Evolutionary conservation across 2,888 invertebrate species (phyloP).

Genomic region (Harmothoe impar): DNA sequence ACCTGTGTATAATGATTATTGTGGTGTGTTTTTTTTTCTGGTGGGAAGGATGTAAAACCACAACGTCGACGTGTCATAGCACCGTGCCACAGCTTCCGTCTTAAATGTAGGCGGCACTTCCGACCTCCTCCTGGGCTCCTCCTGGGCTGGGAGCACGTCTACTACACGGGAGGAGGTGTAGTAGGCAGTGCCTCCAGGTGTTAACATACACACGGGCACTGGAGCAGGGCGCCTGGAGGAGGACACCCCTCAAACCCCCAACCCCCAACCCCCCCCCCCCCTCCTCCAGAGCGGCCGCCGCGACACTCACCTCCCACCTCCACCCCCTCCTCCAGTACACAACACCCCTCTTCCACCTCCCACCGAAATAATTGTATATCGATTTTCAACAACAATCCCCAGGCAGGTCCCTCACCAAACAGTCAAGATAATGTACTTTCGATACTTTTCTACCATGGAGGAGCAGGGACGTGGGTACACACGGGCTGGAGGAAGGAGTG

Average conservation of each 20-base stretch:
- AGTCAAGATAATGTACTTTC: constrained; percentile 54
- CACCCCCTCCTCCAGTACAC: neutral
- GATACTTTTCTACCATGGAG: constrained; percentile 32
- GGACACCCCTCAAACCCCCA: too few relatives aligned
- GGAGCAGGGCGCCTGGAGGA: neutral
- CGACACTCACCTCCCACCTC: constrained; percentile 6
- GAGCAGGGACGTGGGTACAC: neutral
- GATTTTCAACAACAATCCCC: constrained; percentile 52
- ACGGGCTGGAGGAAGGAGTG: neutral
- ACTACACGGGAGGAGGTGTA: neutral
- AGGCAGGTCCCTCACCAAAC: constrained; percentile 47
- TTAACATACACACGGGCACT: constrained; percentile 1
- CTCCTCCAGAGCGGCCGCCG: neutral
- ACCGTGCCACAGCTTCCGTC: too few relatives aligned
- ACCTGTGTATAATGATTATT: too few relatives aligned
- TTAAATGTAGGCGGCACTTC: too few relatives aligned
- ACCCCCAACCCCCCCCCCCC: neutral
- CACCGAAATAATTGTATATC: constrained; percentile 51
- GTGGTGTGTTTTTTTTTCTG: too few relatives aligned
- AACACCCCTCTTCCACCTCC: neutral
- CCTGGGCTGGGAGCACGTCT: too few relatives aligned
- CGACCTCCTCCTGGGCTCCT: too few relatives aligned
- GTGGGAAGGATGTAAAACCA: too few relatives aligned
- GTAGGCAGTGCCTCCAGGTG: neutral
- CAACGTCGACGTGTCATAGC: too few relatives aligned